Evolutionary conservation across 2,888 invertebrate species (phyloP).

Genomic region (Dusona sp.): DNA sequence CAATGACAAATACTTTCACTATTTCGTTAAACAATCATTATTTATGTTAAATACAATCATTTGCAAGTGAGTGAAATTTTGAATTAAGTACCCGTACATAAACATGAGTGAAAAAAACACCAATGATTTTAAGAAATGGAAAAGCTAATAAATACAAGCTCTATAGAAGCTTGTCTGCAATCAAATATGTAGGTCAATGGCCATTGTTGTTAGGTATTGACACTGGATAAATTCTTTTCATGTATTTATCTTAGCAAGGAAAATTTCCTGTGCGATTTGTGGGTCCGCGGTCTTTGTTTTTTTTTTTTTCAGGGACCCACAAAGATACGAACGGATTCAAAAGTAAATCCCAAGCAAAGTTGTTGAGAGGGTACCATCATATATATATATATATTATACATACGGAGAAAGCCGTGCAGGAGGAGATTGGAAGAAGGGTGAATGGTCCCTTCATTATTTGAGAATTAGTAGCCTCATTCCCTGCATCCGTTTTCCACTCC

Average conservation of each 20-base stretch:
- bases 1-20: background rate
- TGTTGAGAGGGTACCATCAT: constrained; percentile 20
- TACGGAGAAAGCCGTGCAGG: constrained; percentile 65
- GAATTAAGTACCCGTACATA: background rate
- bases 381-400: background rate
- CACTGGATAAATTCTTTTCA: constrained; percentile 12
- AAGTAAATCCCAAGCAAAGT: constrained; percentile 78
- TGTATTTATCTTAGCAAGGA: constrained; percentile 23
- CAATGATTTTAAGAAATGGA: too few species aligned
- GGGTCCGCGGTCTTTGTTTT: constrained; percentile 24
- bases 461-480: constrained; percentile 84
- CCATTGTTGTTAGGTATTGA: constrained; percentile 5
- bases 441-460: constrained; percentile 83
- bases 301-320: constrained; percentile 38
- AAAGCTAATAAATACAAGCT: background rate
- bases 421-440: constrained; percentile 71
- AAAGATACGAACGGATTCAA: constrained; percentile 44
- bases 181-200: background rate
- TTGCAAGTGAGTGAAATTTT: background rate
- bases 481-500: constrained; percentile 73
- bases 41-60: background rate
- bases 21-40: background rate
- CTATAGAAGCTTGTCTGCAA: background rate
- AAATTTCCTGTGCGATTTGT: background rate
- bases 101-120: too few species aligned